Percentiles rank a stretch among this genome's conserved stretches.
These are phyloP conservation scores for Semaprochilodus insignis DNA, from an alignment of 2,797 vertebrate genomes.

Conservation along the genomic window DNA sequence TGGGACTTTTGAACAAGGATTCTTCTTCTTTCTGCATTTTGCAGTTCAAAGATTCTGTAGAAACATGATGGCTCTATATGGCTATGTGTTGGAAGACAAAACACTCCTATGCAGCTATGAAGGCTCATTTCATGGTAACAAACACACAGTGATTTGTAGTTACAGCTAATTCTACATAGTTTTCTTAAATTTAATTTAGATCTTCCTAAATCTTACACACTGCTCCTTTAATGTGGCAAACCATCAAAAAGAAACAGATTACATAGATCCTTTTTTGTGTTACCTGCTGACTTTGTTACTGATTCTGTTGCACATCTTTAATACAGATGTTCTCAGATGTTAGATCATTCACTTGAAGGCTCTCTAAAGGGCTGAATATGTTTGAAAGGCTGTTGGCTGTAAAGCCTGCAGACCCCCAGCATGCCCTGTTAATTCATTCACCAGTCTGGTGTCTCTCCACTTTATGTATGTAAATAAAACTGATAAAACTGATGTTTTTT, in stretches of 20 bases:
- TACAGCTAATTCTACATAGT: too few species aligned
- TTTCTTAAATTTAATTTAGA: too few species aligned
- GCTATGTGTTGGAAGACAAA: too few species aligned
- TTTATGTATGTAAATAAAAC: too few species aligned
- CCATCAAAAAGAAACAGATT: neutral
- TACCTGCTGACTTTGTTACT: neutral
- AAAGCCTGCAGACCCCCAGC: conserved; percentile 6
- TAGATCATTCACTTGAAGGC: neutral
- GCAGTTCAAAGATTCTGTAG: too few species aligned
- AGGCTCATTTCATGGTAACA: neutral
- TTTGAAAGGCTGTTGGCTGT: neutral
- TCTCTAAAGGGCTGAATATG: neutral
- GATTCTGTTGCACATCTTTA: neutral
- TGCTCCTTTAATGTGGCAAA: neutral
- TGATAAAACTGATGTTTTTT: too few species aligned
- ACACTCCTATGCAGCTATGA: too few species aligned
- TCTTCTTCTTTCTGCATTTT: too few species aligned
- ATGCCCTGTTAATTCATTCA: conserved; percentile 52
- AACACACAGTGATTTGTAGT: too few species aligned
- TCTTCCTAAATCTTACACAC: too few species aligned
- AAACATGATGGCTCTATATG: too few species aligned
- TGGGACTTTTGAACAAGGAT: too few species aligned
- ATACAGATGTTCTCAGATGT: neutral
- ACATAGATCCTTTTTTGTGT: neutral
- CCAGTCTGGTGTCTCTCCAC: conserved; percentile 21